Evolutionary conservation across 2,797 vertebrate species (phyloP), one percentile per base, ranked within the genome.

Genomic region (Urosaurus nigricauda): DNA sequence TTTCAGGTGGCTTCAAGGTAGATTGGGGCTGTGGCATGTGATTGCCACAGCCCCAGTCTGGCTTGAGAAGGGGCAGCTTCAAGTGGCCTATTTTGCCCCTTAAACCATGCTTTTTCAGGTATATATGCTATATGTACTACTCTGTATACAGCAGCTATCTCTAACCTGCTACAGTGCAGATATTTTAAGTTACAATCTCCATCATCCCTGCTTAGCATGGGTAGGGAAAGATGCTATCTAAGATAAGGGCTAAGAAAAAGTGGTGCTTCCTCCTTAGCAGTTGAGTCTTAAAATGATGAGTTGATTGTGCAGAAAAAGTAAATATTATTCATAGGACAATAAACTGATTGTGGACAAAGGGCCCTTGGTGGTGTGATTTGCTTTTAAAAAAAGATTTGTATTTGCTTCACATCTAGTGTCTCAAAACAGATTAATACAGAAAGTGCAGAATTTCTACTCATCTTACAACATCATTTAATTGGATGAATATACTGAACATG

Each of bases 301-400:
- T n/a, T 82, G 53, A 73, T 24, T 60, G 70, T 51, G 29, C 9
- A 60, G 24, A 85, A 73, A 53, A 60, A 80, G 58, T 29, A 26
- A 35, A 79, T 93, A 93, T 92, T 79, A 88, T 92, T 93, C 84
- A 82, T 91, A 86, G 93, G 94, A 93, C 96, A 92, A 93, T 91
- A 95, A 93, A 96, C 95, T 95, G 94, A 92, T 93, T 95, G 92
- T 94, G 94, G 95, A 93, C 94, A 95, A 96, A 94, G 90, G 91
- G 90, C n/a, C 29, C 84, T 56, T 88, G 85, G 90, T 90, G 92
- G 85, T 87, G 86, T 91, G 90, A 71, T n/a, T n/a, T n/a, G n/a
- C n/a, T n/a, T n/a, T n/a, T n/a, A n/a, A n/a, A n/a, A n/a, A n/a
- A n/a, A n/a, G 89, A 94, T 92, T 92, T 93, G 83, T 71, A 85